Evolutionary conservation across 2,888 invertebrate genomes (phyloP), one percentile per base, ranked within the genome.

Genomic region (Drosophila melanosoma): DNA sequence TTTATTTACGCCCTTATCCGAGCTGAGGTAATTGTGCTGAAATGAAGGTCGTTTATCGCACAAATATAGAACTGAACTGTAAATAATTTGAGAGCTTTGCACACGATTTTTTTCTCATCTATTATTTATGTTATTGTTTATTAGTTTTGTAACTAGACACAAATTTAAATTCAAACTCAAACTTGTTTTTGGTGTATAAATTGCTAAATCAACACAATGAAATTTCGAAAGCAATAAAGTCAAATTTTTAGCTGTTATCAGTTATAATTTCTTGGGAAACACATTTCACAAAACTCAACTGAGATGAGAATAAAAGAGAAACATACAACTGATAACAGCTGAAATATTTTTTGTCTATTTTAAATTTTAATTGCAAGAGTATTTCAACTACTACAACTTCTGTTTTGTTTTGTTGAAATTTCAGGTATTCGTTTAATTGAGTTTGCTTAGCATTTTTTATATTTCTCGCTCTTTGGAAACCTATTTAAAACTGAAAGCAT

Each of bases 1-100:
- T 36, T 69, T 32, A 56, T 62, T 69, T 15, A 58, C 45, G 32
- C 58, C 67, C 61, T 67, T 71, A 68, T 83, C 64, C 77, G 62
- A 59, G 29, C 60, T 62, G 20, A n/a, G 57, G 33, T 64, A 69
- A 63, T 64, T 20, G 60, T 58, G 49, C 56, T 45, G n/a, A 65
- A 51, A 40, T 42, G 77, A 76, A 76, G 76, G 81, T 81, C 71
- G 38, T 20, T 36, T n/a, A 11, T 38, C 3, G 32, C 54, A 10
- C 12, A 33, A 40, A 42, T 36, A 48, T 49, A 40, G 42, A 75
- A 40, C 45, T 49, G 40, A 53, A 42, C 36, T 52, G 45, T 11
- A 3, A 35, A 53, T 48, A 53, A 33, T 33, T 4, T 26, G 12
- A 29, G 8, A 26, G n/a, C 17, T 17, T 36, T 11, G 7, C 3